Evolutionary conservation across 1,140 invertebrate genomes (phyloP), one percentile per base, ranked within the genome.

Genomic region (Zaprionus camerounensis): DNA sequence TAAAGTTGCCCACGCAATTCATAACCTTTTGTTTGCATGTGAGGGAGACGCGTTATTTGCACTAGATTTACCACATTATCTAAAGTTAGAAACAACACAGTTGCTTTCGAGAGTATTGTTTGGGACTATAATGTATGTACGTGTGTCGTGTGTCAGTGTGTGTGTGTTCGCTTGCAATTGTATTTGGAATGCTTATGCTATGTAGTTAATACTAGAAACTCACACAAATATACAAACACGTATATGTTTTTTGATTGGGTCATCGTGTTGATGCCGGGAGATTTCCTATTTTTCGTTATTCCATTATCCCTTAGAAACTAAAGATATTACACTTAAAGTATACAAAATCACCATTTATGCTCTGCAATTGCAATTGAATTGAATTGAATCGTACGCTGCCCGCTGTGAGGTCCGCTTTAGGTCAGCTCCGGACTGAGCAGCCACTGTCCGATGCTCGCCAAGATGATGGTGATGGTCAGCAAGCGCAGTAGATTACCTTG

Each of bases 321-420:
- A 87, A 78, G 78, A 87, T 91, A 76, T 90, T 91, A 91, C 81
- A 90, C 86, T 90, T 90, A 85, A 90, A 90, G 86, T 91, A 87
- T 87, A 87, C 87, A 91, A 90, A 90, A 90, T 90, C 85, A 91
- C 86, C 86, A 81, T 91, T 90, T 80, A 82, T 91, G 82, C 82
- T 90, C 82, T 90, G 86, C 82, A 90, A 87, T 91, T 90, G 85
- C 81, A 90, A 86, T 91, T 86, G 77, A 90, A 90, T 88, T 91
- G 76, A 75, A 80, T 46, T 46, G 41, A 88, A 81, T 78, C 71
- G 76, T 74, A 31, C 53, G 31, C 31, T 34, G 61, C 22, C 51
- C 56, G 64, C 51, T 51, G 24, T 53, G 13, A 22, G 31, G 46
- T 41, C 41, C 28, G 24, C 53, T 38, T 44, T 91, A 92, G 77